Base-by-base conservation (phyloP, 2,113 vertebrate genomes). In the Seriola rivoliana region DNA sequence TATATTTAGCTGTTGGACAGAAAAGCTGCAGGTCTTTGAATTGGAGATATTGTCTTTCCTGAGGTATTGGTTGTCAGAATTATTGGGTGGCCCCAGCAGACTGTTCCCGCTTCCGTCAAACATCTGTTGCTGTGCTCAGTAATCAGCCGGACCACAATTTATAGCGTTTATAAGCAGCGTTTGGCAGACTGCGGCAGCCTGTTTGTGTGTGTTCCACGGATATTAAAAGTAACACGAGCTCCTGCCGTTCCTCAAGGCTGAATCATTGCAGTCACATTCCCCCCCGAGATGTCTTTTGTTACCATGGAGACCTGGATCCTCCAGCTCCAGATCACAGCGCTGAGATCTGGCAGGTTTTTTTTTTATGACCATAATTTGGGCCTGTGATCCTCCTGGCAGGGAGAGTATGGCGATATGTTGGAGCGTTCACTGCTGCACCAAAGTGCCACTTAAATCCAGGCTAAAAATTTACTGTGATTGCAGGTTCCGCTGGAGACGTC, bases 401-500 rank as follows among this genome's bases (percentile, higher is more conserved):
- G 68, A 88, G 71, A 68, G 21, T n/a, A 83, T 34, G 73, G 85
- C 44, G 66, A 70, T 40, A 70, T 81, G 74, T 84, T 11, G 29
- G 29, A 29, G 70, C 55, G 85, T 80, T 86, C 80, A 59, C 79
- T 54, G 78, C 67, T n/a, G 62, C 42, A 52, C 21, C 34, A 71
- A 62, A 84, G 63, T 80, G 77, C 63, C 72, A 78, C 71, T 90
- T 89, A 81, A 57, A 78, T 55, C 64, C 64, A 40, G 50, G 62
- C 32, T 70, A 8, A 88, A 46, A 80, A 42, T 76, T 67, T 63
- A 4, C 55, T 69, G 48, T 88, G 48, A 85, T 93, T 85, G 72
- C 82, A 99, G 98, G 93, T 99, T 99, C 94, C 97, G 98, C 38
- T 99, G 98, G 98, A 97, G 98, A 88, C 96, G 98, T 70, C 94